Evolutionary conservation across 2,797 vertebrate species (phyloP), one percentile per base, ranked within the genome.

Genomic region (Acipenser oxyrinchus): DNA sequence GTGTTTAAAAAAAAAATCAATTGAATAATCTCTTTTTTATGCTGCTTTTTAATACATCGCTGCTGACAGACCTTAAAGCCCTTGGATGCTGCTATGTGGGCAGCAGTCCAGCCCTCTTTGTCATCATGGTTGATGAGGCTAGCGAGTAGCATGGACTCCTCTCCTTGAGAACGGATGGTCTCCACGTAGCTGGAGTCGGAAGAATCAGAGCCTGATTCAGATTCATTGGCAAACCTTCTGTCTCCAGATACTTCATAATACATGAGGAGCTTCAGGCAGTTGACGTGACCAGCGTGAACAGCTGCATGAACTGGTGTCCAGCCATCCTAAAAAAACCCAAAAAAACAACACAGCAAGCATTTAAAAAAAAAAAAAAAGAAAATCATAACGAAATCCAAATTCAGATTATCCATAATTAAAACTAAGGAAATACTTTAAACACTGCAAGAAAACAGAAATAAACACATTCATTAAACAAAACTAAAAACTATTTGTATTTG

Each of bases 61-160:
- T 52, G 60, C 48, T 63, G 51, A 82, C 83, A 68, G 67, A 97
- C 96, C 95, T 97, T 97, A 82, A 94, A 93, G 72, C 95, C 95
- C 73, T 92, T 90, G 23, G 94, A 94, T 51, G 95, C 95, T 63
- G 95, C 94, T 79, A 94, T 91, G 69, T 95, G 94, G 51, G 94
- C 94, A 68, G 95, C 92, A 4, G 94, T 97, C 95, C 95, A 97
- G 67, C 95, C 94, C 13, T 97, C 94, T 51, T 79, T 78, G 84
- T 96, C 89, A 73, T 89, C 84, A 9, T 87, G 87, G 84, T 95
- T 97, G 76, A 97, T 89, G 72, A 97, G 86, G 66, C 87, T 80
- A 67, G 89, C 84, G 68, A 90, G 81, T 81, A 91, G 71, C 2
- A 87, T 69, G 71, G 88, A 80, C 64, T 77, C 78, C 49, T 66